Base-by-base conservation (phyloP, 1,140 invertebrate species). In the Diorhabda carinulata region DNA sequence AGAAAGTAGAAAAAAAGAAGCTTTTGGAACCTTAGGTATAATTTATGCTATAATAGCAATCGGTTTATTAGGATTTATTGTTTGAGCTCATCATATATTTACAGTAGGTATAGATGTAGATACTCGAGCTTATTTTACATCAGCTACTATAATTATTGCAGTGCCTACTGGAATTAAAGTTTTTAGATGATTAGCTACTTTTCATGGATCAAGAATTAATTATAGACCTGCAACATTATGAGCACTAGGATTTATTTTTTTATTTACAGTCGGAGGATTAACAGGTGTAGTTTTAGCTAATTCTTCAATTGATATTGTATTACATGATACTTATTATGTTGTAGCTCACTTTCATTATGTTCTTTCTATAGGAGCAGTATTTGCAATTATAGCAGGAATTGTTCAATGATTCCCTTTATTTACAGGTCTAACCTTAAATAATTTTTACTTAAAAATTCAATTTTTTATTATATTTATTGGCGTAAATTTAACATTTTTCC, bases 321-420 rank as follows among this genome's bases (percentile, higher is more conserved):
- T 91, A 43, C 89, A 91, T 84, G 88, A 91, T 79, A 91, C 88
- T 41, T 92, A 91, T 81, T 92, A 90, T 86, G 89, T 91, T 60
- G 89, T 91, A 64, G 88, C 86, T 61, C 89, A 92, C 81, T 92
- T 92, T 79, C 89, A 92, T 80, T 91, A 88, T 82, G 84, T 88
- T 61, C 72, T 89, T 75, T 88, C 86, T 25, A 87, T 88, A 82
- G 86, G 87, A 74, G 87, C 89, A 7, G 86, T 91, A 78, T 91
- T 91, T 85, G 84, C 87, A 62, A 88, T 90, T 85, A 84, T 91
- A 82, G 85, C 78, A 64, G 87, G 88, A 73, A 84, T 91, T 82
- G 82, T 86, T 80, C 81, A 86, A 73, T 92, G 88, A 86, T 90
- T 83, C 60, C 84, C 87, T 10, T 76, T 89, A 83, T 84, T 91